Percentiles rank a stretch among this genome's conserved stretches.
Evolutionary conservation across 2,113 vertebrate species (phyloP).

Genomic region (Lamprologus tigripictilis): DNA sequence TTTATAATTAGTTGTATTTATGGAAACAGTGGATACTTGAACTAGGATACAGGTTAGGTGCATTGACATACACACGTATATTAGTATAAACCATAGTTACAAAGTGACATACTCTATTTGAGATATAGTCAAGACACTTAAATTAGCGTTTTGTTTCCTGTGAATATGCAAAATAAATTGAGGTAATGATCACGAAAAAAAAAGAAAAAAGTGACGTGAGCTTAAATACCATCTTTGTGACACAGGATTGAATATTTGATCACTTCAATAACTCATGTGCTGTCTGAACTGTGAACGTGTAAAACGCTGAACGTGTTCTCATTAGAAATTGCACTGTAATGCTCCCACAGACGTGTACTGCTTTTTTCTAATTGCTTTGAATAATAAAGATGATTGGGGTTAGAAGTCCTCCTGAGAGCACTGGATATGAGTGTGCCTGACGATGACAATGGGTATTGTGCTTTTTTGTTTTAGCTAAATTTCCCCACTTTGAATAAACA

Average conservation of each 20-base stretch:
- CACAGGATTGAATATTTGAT: not conserved
- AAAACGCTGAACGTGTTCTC: not conserved
- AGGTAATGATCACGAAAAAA: not conserved
- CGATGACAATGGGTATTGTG: not conserved
- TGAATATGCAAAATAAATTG: not conserved
- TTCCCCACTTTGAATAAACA: conserved; percentile 7
- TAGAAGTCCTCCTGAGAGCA: not conserved
- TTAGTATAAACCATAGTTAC: not conserved
- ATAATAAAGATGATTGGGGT: conserved; percentile 50
- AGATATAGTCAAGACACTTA: not conserved
- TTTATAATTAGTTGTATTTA: not conserved
- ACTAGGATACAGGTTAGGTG: not conserved
- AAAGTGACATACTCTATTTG: not conserved
- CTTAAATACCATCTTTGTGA: not conserved
- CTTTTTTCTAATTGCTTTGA: conserved; percentile 17
- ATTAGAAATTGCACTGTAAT: not conserved
- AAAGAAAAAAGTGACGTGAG: not conserved
- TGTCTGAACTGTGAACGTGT: not conserved
- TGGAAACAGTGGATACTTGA: not conserved
- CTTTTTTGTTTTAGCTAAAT: not conserved
- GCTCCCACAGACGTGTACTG: not conserved
- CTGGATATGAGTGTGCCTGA: not conserved
- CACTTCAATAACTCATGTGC: not conserved
- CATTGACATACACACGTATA: not conserved
- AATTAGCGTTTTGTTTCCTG: not conserved